A percentile compares a stretch with the other conserved stretches of the same genome.
Conservation (phyloP, 2,113 vertebrate genomes). For the Urocolius indicus region DNA sequence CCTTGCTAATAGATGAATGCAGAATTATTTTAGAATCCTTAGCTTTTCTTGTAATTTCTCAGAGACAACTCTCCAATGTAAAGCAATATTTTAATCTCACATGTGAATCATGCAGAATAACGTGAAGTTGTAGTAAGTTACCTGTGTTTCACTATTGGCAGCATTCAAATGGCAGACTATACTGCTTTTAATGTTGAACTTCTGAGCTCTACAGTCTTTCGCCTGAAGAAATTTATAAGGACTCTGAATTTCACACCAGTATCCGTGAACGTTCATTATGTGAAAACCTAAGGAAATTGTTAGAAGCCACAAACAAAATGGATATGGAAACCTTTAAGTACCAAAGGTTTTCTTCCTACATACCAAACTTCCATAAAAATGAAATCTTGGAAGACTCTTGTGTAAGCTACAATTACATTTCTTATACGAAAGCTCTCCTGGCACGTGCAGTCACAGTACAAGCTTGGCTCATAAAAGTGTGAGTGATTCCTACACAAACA, state of each 20-base stretch:
- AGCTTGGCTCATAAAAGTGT: neutral
- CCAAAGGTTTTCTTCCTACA: neutral
- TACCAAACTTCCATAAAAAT: neutral
- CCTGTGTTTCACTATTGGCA: neutral
- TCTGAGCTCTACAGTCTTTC: neutral
- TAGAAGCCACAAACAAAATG: neutral
- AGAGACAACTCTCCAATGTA: slow-evolving; percentile 8
- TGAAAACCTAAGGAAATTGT: neutral
- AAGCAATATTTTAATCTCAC: neutral
- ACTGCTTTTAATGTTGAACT: neutral
- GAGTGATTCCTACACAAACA: slow-evolving; percentile 65
- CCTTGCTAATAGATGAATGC: neutral
- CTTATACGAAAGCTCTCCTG: neutral
- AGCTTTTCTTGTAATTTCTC: slow-evolving; percentile 60
- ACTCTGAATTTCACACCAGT: neutral
- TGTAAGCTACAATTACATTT: neutral
- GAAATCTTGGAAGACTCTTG: neutral
- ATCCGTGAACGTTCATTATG: neutral
- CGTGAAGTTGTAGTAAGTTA: neutral
- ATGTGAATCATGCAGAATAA: neutral
- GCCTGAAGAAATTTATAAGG: neutral
- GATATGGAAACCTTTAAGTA: neutral
- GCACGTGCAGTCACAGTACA: neutral
- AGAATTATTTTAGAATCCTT: slow-evolving; percentile 22
- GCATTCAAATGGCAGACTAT: neutral